Percentiles rank a stretch among this genome's conserved stretches.
Evolutionary conservation across 2,888 invertebrate genomes (phyloP).

Genomic region (Clitarchus hookeri): DNA sequence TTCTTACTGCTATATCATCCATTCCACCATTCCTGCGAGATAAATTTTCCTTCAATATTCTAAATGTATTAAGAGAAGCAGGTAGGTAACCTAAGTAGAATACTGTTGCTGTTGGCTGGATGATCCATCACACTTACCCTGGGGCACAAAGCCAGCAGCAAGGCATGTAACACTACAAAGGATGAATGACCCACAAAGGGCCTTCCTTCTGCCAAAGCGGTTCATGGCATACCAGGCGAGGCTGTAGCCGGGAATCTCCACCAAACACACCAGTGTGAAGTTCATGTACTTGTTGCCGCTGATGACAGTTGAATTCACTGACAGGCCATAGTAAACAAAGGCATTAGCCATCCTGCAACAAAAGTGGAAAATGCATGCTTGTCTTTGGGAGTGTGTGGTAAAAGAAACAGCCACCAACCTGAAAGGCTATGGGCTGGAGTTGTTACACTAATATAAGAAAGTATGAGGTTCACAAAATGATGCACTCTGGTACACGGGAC

Average conservation of each 20-base stretch:
- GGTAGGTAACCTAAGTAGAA: too few species aligned
- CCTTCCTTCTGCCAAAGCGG: constrained; percentile 58
- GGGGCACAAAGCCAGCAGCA: constrained; percentile 59
- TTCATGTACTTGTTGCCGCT: constrained; percentile 47
- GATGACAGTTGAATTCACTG: constrained; percentile 46
- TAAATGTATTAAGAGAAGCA: too few species aligned
- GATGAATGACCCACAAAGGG: constrained; percentile 59
- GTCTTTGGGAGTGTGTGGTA: too few species aligned
- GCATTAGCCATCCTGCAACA: constrained; percentile 47
- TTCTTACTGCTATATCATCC: too few species aligned
- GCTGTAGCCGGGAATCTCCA: constrained; percentile 65
- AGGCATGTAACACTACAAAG: constrained; percentile 61
- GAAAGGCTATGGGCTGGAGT: too few species aligned
- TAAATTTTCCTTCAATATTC: too few species aligned
- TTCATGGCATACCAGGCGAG: constrained; percentile 53
- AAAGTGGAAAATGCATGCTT: background rate
- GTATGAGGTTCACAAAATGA: too few species aligned
- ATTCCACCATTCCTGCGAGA: too few species aligned
- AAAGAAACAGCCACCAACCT: too few species aligned
- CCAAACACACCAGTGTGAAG: constrained; percentile 44
- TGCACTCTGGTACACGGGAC: too few species aligned
- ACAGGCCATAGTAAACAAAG: constrained; percentile 49
- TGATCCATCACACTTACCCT: constrained; percentile 50
- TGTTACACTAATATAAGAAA: too few species aligned
- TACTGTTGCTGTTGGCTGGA: too few species aligned